Percentiles rank a stretch among this genome's conserved stretches.
These are phyloP conservation scores for Nephrotoma flavescens DNA, from an alignment of 2,888 invertebrate genomes.

Conservation along the genomic window DNA sequence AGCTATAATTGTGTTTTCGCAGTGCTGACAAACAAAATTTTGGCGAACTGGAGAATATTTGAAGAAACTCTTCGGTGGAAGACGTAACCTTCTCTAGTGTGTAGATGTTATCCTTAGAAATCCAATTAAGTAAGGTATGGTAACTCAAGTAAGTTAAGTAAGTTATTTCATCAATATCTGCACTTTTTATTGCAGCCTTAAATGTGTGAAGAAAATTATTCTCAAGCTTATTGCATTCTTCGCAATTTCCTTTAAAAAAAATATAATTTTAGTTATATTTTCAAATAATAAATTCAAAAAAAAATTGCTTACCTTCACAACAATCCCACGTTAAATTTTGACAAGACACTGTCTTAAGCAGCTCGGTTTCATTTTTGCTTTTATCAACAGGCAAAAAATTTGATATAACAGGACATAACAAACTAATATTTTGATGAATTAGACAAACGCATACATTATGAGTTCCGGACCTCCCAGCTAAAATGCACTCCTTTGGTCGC, in stretches of 20 bases:
- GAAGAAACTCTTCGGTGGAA: not conserved
- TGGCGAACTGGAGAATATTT: not conserved
- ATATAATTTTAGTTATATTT: too few species aligned
- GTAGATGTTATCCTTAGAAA: not conserved
- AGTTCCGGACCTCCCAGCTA: not conserved
- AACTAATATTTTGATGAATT: not conserved
- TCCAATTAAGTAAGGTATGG: not conserved
- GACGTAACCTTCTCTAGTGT: not conserved
- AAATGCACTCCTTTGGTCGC: not conserved
- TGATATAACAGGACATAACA: not conserved
- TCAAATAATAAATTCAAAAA: too few species aligned
- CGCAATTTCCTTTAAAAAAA: not conserved
- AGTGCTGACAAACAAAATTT: not conserved
- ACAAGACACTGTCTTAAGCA: not conserved
- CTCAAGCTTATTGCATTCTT: not conserved
- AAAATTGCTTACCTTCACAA: not conserved
- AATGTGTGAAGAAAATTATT: not conserved
- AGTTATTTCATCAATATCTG: not conserved
- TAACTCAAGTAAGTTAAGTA: too few species aligned
- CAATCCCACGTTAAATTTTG: not conserved
- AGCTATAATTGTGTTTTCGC: not conserved
- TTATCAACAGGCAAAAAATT: not conserved
- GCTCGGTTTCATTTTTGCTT: not conserved
- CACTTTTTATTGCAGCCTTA: not conserved
- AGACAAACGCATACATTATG: not conserved